Conservation (phyloP, 2,113 vertebrate genomes). For the Neodontobutis hainanensis region DNA sequence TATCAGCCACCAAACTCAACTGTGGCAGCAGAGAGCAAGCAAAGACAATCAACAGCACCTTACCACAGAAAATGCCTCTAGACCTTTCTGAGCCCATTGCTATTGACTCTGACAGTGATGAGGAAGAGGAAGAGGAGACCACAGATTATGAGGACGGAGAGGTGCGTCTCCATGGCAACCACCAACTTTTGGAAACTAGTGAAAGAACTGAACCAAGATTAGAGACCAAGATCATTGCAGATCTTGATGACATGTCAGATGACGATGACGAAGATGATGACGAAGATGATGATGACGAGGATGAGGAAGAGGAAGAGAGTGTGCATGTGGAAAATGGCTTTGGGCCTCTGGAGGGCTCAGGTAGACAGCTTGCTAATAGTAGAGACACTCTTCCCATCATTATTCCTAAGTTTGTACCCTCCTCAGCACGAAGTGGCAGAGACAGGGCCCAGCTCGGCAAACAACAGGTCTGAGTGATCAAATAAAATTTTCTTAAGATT, state of each 20-base stretch:
- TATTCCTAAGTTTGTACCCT: constrained; percentile 76
- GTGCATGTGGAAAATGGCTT: constrained; percentile 82
- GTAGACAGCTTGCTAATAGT: constrained; percentile 80
- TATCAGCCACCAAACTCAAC: constrained; percentile 34
- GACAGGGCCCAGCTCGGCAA: constrained; percentile 67
- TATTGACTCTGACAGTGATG: constrained; percentile 78
- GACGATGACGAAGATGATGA: constrained; percentile 76
- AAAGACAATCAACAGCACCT: constrained; percentile 71
- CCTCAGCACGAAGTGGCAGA: constrained; percentile 61
- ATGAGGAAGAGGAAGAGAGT: constrained; percentile 77
- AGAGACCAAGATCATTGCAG: constrained; percentile 58
- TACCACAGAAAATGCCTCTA: constrained; percentile 62
- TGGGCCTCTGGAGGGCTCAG: constrained; percentile 73
- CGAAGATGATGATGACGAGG: constrained; percentile 80
- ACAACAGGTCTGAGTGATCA: constrained; percentile 70
- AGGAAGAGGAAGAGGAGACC: constrained; percentile 52
- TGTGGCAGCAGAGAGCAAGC: constrained; percentile 63
- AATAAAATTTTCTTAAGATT: constrained; percentile 33
- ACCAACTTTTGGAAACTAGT: constrained; percentile 21
- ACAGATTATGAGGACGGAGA: constrained; percentile 61
- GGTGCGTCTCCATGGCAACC: constrained; percentile 54
- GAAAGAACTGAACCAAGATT: constrained; percentile 47
- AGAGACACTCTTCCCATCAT: constrained; percentile 80
- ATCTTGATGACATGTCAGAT: constrained; percentile 51
- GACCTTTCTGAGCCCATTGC: constrained; percentile 74